Evolutionary conservation across 37 sponge, comb jelly and placozoan genomes (phyloP).

Genomic region (Beroe forskalii): DNA sequence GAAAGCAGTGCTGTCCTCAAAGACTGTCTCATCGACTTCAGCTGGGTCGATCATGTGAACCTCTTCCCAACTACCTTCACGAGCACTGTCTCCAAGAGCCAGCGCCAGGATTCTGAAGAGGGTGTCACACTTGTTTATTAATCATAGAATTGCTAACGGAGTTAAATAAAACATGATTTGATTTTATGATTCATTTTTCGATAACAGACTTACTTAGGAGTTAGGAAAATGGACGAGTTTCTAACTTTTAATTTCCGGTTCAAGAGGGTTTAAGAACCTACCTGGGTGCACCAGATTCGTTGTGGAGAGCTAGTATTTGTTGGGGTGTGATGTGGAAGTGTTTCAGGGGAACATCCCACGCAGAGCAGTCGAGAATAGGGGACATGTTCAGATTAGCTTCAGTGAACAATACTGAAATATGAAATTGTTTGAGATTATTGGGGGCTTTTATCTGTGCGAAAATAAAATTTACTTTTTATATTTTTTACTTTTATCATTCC

Average conservation of each 20-base stretch:
- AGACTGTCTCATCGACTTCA: conserved; percentile 16
- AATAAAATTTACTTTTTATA: background rate
- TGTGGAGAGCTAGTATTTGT: conserved; percentile 38
- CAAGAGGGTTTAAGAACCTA: too few species aligned
- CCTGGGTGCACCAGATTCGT: conserved; percentile 34
- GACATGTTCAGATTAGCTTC: conserved; percentile 14
- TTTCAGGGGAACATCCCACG: conserved; percentile 45
- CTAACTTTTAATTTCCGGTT: too few species aligned
- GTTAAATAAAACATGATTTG: too few species aligned
- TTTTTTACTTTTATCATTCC: too few species aligned
- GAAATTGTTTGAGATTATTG: too few species aligned
- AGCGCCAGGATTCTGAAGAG: conserved; percentile 18
- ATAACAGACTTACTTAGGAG: too few species aligned
- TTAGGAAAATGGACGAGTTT: too few species aligned
- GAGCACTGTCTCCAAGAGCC: background rate
- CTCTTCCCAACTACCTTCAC: conserved; percentile 43
- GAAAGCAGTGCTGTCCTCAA: background rate
- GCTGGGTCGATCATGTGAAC: conserved; percentile 45
- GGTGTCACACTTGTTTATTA: too few species aligned
- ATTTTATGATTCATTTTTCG: too few species aligned
- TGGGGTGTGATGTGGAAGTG: conserved; percentile 19
- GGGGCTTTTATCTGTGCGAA: too few species aligned
- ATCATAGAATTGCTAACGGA: too few species aligned
- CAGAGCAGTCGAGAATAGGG: conserved; percentile 5
- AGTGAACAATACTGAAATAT: conserved; percentile 28